A percentile compares a stretch with the other conserved stretches of the same genome.
phyloP scores from a whole-genome alignment of 2,113 vertebrate species.

The Alligator mississippiensis region DNA sequence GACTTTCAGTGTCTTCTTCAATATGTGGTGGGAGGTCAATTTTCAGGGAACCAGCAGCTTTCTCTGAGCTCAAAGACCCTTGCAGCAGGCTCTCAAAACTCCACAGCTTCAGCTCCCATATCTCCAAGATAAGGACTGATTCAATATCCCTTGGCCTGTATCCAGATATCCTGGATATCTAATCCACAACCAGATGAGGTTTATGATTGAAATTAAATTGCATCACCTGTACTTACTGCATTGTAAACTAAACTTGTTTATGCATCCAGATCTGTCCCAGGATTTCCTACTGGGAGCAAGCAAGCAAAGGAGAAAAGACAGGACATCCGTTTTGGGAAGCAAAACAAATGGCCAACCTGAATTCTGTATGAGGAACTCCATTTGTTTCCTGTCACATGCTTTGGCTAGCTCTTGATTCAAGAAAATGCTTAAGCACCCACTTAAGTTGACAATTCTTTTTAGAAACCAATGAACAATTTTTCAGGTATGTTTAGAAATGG shows the following conservation, averaged over 20 bases:
- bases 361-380: not conserved
- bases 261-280: not conserved
- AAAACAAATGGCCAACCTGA: not conserved
- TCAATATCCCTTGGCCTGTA: not conserved
- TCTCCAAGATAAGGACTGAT: not conserved
- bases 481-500: not conserved
- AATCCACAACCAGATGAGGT: not conserved
- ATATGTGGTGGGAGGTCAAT: not conserved
- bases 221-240: not conserved
- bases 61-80: not conserved
- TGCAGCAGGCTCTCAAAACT: not conserved
- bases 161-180: not conserved
- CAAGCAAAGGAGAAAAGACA: not conserved
- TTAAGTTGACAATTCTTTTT: too few relatives aligned
- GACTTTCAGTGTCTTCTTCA: not conserved
- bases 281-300: not conserved
- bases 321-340: not conserved
- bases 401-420: too few relatives aligned
- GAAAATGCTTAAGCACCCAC: too few relatives aligned
- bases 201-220: not conserved
- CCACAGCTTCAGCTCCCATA: not conserved
- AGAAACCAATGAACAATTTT: too few relatives aligned
- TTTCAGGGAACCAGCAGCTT: not conserved
- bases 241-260: fast-evolving
- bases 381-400: too few relatives aligned